Evolutionary conservation across 1,140 invertebrate species (phyloP), one percentile per base, ranked within the genome.

Genomic region (Ooceraea biroi): DNA sequence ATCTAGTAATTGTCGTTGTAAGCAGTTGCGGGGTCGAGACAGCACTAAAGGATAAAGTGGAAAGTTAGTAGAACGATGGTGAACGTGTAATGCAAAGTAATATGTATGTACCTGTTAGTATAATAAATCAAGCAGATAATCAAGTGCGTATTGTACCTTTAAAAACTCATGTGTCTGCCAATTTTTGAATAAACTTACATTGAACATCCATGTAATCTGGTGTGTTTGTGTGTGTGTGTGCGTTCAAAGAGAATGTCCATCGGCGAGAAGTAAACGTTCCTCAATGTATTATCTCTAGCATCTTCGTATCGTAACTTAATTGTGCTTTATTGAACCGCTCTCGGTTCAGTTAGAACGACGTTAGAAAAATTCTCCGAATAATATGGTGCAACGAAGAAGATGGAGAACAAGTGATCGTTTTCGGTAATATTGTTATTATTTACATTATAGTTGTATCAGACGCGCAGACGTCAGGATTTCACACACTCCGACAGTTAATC

Each of bases 361-460:
- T n/a, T n/a, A n/a, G n/a, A 52, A 4, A 57, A 25, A 55, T 36
- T 65, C 12, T 46, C n/a, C 12, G 12, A 69, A 52, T 57, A 69
- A 22, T 36, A 30, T 80, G 50, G 41, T 80, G 22, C 22, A 80
- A 80, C 17, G 7, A 7, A 80, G 30, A 80, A 80, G 30, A 80
- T 30, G 50, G 50, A 80, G 76, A 77, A 48, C 36, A 61, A 25
- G 22, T 52, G 7, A 44, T 68, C 55, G 5, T 69, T 71, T 80
- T 71, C 44, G 65, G 76, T 68, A 80, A 80, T 71, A 71, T 80
- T 36, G 22, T 80, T 80, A 80, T 80, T 80, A 80, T 80, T 80
- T 80, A 80, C 76, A 80, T 57, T 69, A 77, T 80, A 22, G 25
- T 80, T n/a, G 44, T 80, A 80, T 80, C 50, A 36, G 65, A 80